A percentile compares a stretch with the other conserved stretches of the same genome.
These are phyloP conservation scores for Nylanderia fulva DNA, from an alignment of 1,140 invertebrate species.

Conservation along the genomic window DNA sequence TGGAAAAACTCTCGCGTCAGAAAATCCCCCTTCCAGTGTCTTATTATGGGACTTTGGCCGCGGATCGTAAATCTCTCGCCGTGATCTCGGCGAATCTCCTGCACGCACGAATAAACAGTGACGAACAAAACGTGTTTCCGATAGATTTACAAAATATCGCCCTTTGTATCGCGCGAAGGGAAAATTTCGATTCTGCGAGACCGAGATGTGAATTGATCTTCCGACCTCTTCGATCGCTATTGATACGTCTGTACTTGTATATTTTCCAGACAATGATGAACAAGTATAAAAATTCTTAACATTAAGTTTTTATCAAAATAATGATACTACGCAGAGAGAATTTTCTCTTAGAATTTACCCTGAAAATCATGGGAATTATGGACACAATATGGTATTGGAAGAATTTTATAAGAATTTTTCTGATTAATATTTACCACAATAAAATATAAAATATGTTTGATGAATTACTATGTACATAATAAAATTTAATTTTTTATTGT, in stretches of 20 bases:
- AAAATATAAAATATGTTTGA: too few relatives aligned
- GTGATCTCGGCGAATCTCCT: conserved; percentile 22
- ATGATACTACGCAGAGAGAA: too few relatives aligned
- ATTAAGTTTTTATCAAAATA: neutral
- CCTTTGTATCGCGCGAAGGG: neutral
- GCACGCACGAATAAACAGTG: conserved; percentile 43
- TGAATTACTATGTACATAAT: too few relatives aligned
- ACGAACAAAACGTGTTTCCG: conserved; percentile 21
- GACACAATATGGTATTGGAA: too few relatives aligned
- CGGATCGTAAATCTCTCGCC: conserved; percentile 39
- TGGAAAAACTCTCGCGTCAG: conserved; percentile 57
- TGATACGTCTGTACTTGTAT: neutral
- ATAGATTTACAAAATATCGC: conserved; percentile 52
- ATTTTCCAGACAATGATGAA: neutral
- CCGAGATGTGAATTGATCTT: neutral
- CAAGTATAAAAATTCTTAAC: neutral
- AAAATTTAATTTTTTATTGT: too few relatives aligned
- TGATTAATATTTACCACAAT: too few relatives aligned
- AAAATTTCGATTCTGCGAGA: neutral
- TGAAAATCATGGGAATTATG: too few relatives aligned
- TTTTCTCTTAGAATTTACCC: too few relatives aligned
- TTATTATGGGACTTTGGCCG: conserved; percentile 39
- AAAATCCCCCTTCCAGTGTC: conserved; percentile 36
- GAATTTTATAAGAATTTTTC: too few relatives aligned
- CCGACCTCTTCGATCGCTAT: neutral